phyloP scores from a whole-genome alignment of 2,797 vertebrate species.

The Syndactyla subalaris region DNA sequence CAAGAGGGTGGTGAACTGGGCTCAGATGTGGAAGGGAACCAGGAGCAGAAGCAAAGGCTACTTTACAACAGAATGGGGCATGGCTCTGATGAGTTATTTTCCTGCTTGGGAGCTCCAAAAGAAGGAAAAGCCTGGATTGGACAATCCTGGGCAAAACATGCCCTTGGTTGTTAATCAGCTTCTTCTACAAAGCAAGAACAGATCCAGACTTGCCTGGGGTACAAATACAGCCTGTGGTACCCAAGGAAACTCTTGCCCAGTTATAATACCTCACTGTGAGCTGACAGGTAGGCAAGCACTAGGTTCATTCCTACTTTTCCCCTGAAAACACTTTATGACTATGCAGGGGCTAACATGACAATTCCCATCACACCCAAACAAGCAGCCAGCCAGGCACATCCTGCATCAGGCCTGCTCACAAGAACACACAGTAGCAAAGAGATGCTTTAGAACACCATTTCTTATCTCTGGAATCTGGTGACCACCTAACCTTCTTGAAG shows the following conservation, averaged over 20 bases:
- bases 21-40: background rate
- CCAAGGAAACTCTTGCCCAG: background rate
- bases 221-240: background rate
- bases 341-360: too few relatives aligned
- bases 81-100: background rate
- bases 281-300: background rate
- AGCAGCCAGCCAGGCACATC: background rate
- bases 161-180: background rate
- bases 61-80: background rate
- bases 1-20: background rate
- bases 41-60: background rate
- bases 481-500: background rate
- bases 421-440: background rate
- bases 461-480: background rate
- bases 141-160: background rate
- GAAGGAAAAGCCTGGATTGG: background rate
- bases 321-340: accelerated
- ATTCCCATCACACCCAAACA: background rate
- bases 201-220: background rate
- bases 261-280: background rate
- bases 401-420: background rate
- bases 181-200: background rate
- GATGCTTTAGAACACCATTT: background rate
- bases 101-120: background rate
- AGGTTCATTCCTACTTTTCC: background rate